Evolutionary conservation across 30 jellyfish, hydroid and myxozoan genomes (phyloP).

Genomic region (Cassiopea xamachana): DNA sequence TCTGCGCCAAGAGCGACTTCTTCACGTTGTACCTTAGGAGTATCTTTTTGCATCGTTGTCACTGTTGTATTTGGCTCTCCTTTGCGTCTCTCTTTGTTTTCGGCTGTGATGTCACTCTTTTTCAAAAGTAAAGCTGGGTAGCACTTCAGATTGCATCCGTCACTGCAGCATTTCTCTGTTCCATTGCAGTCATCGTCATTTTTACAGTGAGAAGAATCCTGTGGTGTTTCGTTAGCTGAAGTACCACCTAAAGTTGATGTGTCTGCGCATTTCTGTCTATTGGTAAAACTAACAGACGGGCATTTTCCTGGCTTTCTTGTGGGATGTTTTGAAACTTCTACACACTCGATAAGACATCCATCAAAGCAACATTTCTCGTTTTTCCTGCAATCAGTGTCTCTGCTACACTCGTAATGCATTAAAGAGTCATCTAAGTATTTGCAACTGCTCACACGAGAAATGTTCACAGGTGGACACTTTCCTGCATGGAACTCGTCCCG

Average conservation of each 20-base stretch:
- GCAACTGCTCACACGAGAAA: neutral
- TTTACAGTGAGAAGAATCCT: neutral
- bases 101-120: neutral
- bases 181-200: constrained; percentile 18
- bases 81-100: neutral
- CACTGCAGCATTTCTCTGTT: constrained; percentile 24
- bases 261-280: neutral
- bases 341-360: constrained; percentile 15
- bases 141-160: constrained; percentile 31
- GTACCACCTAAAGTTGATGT: neutral
- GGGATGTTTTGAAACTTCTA: neutral
- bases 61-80: neutral
- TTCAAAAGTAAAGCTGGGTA: neutral
- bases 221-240: neutral
- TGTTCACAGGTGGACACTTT: neutral
- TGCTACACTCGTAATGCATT: neutral
- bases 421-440: neutral
- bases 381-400: constrained; percentile 3
- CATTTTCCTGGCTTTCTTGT: constrained; percentile 6
- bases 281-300: neutral
- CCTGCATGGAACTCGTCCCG: neutral
- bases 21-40: constrained; percentile 25
- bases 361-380: constrained; percentile 35
- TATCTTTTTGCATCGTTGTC: neutral
- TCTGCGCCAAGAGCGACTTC: neutral